A percentile compares a stretch with the other conserved stretches of the same genome.
Conservation (phyloP, 1,140 invertebrate genomes). For the Zaprionus davidi region DNA sequence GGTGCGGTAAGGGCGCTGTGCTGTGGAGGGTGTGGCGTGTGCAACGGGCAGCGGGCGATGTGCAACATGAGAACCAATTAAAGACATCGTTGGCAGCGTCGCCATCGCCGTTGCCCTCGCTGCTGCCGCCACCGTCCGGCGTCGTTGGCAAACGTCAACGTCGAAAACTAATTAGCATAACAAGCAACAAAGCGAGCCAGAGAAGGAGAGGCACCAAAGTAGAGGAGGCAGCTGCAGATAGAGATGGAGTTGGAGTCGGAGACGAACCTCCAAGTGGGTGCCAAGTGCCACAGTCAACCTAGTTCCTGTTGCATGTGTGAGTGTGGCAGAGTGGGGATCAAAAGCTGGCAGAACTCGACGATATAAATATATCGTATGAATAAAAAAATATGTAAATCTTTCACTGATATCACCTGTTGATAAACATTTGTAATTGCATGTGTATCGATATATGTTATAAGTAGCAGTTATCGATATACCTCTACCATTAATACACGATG, state of each 20-base stretch:
- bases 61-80: conserved; percentile 82
- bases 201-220: conserved; percentile 52
- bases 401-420: too few relatives aligned
- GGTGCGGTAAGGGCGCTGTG: conserved; percentile 10
- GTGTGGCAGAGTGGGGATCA: not conserved
- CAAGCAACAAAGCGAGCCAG: conserved; percentile 63
- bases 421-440: too few relatives aligned
- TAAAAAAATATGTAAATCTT: too few relatives aligned
- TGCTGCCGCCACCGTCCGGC: conserved; percentile 51
- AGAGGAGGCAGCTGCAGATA: conserved; percentile 27
- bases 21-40: conserved; percentile 4
- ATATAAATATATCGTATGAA: not conserved
- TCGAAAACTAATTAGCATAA: conserved; percentile 83
- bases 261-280: conserved; percentile 23
- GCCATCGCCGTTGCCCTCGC: conserved; percentile 39
- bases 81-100: conserved; percentile 72
- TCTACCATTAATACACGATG: too few relatives aligned
- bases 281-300: conserved; percentile 43
- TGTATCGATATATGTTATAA: too few relatives aligned
- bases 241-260: conserved; percentile 29
- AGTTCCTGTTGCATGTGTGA: conserved; percentile 26
- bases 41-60: conserved; percentile 22
- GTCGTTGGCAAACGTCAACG: conserved; percentile 78
- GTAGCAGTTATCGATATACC: too few relatives aligned
- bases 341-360: not conserved